These are phyloP conservation scores for Drosophila pandora DNA, from an alignment of 1,140 invertebrate genomes.

Conservation along the genomic window DNA sequence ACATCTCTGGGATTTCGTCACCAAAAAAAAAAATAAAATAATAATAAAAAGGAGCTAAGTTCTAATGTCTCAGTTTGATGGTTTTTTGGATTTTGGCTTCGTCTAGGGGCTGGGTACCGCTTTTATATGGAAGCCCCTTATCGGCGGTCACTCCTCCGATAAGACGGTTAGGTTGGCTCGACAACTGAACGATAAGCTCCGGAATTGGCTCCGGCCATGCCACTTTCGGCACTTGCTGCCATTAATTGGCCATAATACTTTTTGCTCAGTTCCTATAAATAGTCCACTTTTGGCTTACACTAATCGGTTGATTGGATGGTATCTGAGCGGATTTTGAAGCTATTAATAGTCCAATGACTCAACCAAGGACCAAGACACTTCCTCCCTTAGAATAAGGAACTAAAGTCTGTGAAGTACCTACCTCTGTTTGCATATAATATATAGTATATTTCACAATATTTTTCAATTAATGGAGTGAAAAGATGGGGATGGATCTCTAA, in stretches of 20 bases:
- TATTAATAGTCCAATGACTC: not conserved
- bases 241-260: constrained; percentile 57
- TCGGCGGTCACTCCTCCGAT: constrained; percentile 65
- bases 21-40: not conserved
- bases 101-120: constrained; percentile 14
- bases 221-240: constrained; percentile 13
- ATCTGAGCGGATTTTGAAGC: not conserved
- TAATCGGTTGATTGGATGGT: constrained; percentile 10
- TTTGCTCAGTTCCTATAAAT: constrained; percentile 63
- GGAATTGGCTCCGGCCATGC: constrained; percentile 37
- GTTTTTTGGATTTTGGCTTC: constrained; percentile 41
- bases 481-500: not conserved
- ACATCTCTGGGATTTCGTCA: not conserved
- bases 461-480: not conserved
- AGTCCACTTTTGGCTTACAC: constrained; percentile 26
- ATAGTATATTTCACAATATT: not conserved
- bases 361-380: too few relatives aligned
- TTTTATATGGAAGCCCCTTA: constrained; percentile 61
- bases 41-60: not conserved
- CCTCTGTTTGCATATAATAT: not conserved
- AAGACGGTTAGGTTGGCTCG: constrained; percentile 40
- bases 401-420: not conserved
- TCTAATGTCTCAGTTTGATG: constrained; percentile 10
- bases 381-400: too few relatives aligned
- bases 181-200: constrained; percentile 71